These are phyloP conservation scores for Tragelaphus scriptus DNA, from an alignment of 2,113 vertebrate genomes.

Conservation along the genomic window DNA sequence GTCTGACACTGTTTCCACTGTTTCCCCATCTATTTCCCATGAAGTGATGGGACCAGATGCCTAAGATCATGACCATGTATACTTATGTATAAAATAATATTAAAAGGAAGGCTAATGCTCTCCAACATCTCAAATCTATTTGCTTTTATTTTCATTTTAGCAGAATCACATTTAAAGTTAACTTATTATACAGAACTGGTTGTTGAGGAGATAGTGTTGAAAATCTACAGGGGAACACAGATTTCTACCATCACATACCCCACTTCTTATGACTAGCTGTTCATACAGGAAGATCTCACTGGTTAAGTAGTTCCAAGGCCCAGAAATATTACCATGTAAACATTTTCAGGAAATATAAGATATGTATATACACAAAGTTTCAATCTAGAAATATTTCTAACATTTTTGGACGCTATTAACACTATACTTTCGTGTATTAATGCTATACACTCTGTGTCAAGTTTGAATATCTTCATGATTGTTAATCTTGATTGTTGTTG, in stretches of 20 bases:
- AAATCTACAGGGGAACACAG: neutral
- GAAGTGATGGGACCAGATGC: too few species aligned
- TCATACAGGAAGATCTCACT: neutral
- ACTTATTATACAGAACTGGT: neutral
- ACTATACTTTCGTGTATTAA: neutral
- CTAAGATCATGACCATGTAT: neutral
- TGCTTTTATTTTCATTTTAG: neutral
- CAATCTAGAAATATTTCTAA: slow-evolving; percentile 20
- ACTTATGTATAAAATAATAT: neutral
- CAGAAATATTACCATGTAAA: neutral
- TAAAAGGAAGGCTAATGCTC: neutral
- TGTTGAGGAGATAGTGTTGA: neutral
- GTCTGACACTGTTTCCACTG: too few species aligned
- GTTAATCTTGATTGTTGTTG: neutral
- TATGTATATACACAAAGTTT: neutral
- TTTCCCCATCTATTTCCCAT: too few species aligned
- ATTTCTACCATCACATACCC: neutral
- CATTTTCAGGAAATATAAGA: neutral
- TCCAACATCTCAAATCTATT: neutral
- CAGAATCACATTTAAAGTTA: slow-evolving; percentile 28
- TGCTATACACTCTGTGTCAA: neutral
- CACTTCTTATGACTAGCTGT: neutral
- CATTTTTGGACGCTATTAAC: neutral
- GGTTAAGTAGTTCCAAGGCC: neutral
- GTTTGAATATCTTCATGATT: slow-evolving; percentile 6